Percentiles rank a stretch among this genome's conserved stretches.
phyloP scores from a whole-genome alignment of 1,140 invertebrate species.

The Araneus ventricosus region DNA sequence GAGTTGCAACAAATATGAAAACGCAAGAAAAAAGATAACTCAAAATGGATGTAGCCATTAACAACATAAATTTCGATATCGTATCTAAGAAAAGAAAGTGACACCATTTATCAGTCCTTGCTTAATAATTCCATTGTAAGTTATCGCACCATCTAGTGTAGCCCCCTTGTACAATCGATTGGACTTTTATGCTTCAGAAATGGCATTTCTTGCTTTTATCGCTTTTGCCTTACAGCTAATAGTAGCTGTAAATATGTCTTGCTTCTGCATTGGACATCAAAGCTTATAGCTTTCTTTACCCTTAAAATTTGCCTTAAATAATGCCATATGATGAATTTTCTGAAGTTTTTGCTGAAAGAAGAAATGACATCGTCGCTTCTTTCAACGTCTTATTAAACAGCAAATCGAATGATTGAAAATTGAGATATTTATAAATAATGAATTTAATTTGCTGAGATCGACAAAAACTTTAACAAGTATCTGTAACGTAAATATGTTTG shows the following conservation, averaged over 20 bases:
- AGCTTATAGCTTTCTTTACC: not conserved
- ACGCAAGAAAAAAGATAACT: not conserved
- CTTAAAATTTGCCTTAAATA: not conserved
- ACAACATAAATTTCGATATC: slow-evolving; percentile 20
- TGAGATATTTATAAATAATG: too few relatives aligned
- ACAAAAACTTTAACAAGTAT: too few relatives aligned
- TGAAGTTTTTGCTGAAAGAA: too few relatives aligned
- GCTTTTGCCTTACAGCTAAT: not conserved
- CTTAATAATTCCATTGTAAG: slow-evolving; percentile 59
- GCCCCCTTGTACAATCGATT: slow-evolving; percentile 10
- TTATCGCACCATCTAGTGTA: slow-evolving; percentile 39
- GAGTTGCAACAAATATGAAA: not conserved
- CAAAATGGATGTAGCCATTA: slow-evolving; percentile 19
- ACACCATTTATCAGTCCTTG: slow-evolving; percentile 34
- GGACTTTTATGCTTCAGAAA: slow-evolving; percentile 20
- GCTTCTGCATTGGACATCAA: not conserved
- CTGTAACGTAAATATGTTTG: too few relatives aligned
- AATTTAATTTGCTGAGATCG: too few relatives aligned
- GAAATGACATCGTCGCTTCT: too few relatives aligned
- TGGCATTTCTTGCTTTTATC: slow-evolving; percentile 31
- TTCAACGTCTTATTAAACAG: too few relatives aligned
- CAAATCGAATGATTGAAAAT: too few relatives aligned
- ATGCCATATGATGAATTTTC: not conserved
- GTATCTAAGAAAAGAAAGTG: slow-evolving; percentile 34
- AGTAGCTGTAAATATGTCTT: slow-evolving; percentile 31